Percentiles rank a stretch among this genome's conserved stretches.
These are phyloP conservation scores for Dichetophora obliterata DNA, from an alignment of 2,888 invertebrate genomes.

Conservation along the genomic window DNA sequence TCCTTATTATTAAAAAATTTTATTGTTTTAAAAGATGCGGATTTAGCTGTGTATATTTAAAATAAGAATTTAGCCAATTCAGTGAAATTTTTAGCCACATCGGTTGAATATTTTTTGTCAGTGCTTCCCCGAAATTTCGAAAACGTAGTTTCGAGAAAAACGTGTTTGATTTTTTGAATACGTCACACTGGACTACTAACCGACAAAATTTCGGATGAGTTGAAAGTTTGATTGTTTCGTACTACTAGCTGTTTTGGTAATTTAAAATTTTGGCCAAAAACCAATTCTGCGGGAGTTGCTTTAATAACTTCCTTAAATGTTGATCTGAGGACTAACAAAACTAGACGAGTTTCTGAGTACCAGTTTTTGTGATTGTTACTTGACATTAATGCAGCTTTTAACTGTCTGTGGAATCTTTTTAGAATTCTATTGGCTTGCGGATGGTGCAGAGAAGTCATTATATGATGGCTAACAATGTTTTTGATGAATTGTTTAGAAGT, in stretches of 20 bases:
- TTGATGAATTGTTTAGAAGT: conserved; percentile 2
- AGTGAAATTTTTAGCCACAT: no score
- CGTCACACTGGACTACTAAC: no score
- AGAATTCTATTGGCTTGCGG: neutral
- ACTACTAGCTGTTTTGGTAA: neutral
- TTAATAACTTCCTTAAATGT: neutral
- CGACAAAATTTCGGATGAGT: neutral
- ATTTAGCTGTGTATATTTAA: no score
- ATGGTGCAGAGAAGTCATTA: neutral
- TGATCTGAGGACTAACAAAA: neutral
- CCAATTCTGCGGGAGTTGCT: neutral
- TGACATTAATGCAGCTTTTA: neutral
- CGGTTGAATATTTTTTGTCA: no score
- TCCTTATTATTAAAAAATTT: no score
- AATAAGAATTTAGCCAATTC: no score
- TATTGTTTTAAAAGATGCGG: no score
- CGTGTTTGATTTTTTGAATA: no score
- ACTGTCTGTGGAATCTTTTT: neutral
- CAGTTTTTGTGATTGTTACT: neutral
- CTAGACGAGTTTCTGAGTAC: neutral
- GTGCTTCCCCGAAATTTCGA: no score
- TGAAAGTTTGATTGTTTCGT: neutral
- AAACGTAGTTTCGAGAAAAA: no score
- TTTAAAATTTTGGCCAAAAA: neutral
- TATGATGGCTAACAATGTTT: neutral